phyloP scores from a whole-genome alignment of 2,113 vertebrate genomes.

The Pionites leucogaster region DNA sequence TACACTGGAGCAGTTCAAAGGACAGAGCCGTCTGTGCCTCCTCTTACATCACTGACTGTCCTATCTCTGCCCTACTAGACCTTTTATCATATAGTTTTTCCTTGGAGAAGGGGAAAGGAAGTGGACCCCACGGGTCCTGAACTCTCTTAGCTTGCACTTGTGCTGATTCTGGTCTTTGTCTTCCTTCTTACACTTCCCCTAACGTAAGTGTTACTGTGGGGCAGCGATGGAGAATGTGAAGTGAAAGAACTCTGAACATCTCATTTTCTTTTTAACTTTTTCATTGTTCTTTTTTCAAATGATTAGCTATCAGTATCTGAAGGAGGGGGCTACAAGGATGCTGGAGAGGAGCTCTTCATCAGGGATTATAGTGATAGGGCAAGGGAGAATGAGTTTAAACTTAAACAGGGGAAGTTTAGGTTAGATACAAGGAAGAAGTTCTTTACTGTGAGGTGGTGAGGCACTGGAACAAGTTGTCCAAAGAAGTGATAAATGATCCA shows the following conservation, averaged over 20 bases:
- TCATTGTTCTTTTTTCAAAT: neutral
- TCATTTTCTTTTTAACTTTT: neutral
- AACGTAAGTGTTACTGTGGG: neutral
- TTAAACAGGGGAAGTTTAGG: neutral
- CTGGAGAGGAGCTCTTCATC: neutral
- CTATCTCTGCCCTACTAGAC: neutral
- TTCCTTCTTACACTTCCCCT: neutral
- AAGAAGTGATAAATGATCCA: neutral
- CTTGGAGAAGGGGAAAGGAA: neutral
- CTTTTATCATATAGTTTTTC: neutral
- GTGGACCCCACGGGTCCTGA: neutral
- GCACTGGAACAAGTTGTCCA: neutral
- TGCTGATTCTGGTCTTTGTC: neutral
- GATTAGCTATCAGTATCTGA: neutral
- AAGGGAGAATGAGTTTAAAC: neutral
- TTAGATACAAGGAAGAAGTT: neutral
- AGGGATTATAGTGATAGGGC: neutral
- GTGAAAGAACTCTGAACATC: neutral
- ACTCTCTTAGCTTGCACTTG: neutral
- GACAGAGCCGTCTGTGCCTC: neutral
- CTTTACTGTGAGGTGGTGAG: neutral
- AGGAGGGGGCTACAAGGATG: neutral
- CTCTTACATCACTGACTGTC: neutral
- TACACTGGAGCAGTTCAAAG: neutral
- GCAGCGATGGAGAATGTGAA: neutral